phyloP scores from a whole-genome alignment of 2,113 vertebrate genomes.

The Periophthalmodon schlosseri region DNA sequence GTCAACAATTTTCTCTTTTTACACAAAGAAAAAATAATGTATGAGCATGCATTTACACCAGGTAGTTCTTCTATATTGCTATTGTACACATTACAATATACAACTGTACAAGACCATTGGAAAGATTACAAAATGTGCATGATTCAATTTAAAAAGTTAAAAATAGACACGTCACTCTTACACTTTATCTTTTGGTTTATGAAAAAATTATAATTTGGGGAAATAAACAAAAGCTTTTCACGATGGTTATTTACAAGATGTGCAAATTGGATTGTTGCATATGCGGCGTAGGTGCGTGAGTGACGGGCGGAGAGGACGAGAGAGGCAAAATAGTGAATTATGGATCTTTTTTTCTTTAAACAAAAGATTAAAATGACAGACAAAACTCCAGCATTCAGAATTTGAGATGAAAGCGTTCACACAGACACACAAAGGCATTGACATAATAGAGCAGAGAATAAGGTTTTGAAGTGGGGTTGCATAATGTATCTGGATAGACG shows the following conservation, averaged over 20 bases:
- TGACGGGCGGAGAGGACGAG: not conserved
- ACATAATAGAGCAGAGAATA: not conserved
- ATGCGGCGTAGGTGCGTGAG: not conserved
- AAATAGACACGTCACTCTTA: conserved; percentile 52
- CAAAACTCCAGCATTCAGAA: not conserved
- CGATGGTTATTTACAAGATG: conserved; percentile 60
- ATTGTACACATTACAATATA: conserved; percentile 64
- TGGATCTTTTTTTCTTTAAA: not conserved
- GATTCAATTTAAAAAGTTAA: conserved; percentile 55
- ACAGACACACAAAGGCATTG: not conserved
- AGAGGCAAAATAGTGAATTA: not conserved
- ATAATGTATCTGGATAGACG: not conserved
- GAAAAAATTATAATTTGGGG: conserved; percentile 45
- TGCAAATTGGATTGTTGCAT: conserved; percentile 64
- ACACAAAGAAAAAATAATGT: conserved; percentile 36
- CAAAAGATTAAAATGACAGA: not conserved
- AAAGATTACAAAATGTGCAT: conserved; percentile 65
- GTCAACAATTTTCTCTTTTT: conserved; percentile 28
- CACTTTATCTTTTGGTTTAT: conserved; percentile 57
- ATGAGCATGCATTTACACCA: conserved; percentile 63
- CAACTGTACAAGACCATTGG: conserved; percentile 50
- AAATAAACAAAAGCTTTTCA: conserved; percentile 22
- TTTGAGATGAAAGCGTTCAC: not conserved
- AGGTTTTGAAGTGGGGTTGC: not conserved
- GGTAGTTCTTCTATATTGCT: conserved; percentile 62